A percentile compares a stretch with the other conserved stretches of the same genome.
Evolutionary conservation across 2,888 invertebrate genomes (phyloP).

Genomic region (Alsophila aescularia): DNA sequence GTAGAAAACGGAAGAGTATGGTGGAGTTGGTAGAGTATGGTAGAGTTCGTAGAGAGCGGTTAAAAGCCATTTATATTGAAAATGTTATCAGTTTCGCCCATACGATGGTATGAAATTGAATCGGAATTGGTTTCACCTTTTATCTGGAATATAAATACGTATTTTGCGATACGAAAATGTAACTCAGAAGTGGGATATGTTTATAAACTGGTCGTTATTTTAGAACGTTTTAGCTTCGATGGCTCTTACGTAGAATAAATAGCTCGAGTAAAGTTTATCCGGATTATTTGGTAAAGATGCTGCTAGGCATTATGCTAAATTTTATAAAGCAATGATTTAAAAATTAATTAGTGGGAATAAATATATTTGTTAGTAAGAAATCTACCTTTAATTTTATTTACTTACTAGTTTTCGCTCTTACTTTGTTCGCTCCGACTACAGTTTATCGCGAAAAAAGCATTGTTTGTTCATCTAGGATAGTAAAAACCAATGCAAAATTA

Average conservation of each 20-base stretch:
- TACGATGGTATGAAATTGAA: slow-evolving; percentile 38
- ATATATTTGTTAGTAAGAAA: too few relatives aligned
- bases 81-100: slow-evolving; percentile 33
- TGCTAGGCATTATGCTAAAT: too few relatives aligned
- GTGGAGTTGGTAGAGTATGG: slow-evolving; percentile 5
- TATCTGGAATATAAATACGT: slow-evolving; percentile 31
- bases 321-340: too few relatives aligned
- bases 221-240: slow-evolving; percentile 3
- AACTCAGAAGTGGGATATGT: slow-evolving; percentile 11
- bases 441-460: too few relatives aligned
- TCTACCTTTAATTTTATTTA: too few relatives aligned
- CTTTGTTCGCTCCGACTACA: too few relatives aligned
- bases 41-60: slow-evolving; percentile 7
- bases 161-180: slow-evolving; percentile 20
- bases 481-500: too few relatives aligned
- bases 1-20: slow-evolving; percentile 18
- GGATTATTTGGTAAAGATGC: too few relatives aligned
- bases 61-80: slow-evolving; percentile 23
- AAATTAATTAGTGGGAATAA: too few relatives aligned
- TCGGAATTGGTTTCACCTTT: slow-evolving; percentile 35
- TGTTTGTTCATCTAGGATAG: too few relatives aligned
- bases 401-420: too few relatives aligned
- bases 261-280: too few relatives aligned
- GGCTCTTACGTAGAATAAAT: neutral
- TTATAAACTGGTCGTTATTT: slow-evolving; percentile 17